Evolutionary conservation across 2,888 invertebrate species (phyloP).

Genomic region (Gymnoscelis rufifasciata): DNA sequence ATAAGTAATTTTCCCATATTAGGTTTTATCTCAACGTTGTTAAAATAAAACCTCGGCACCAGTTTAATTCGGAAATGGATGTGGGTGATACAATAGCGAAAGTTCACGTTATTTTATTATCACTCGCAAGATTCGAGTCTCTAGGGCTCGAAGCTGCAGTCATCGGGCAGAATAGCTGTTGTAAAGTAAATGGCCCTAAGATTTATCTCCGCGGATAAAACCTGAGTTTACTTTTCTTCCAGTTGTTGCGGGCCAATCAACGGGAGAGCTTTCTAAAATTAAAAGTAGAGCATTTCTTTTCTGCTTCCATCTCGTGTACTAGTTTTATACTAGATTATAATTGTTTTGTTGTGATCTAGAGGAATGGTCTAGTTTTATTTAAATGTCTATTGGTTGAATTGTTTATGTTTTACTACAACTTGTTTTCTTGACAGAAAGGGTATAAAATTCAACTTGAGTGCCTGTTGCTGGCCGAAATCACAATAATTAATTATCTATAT

Average conservation of each 20-base stretch:
- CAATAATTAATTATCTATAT: too few species aligned
- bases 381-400: too few species aligned
- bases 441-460: too few species aligned
- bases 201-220: slow-evolving; percentile 42
- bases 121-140: slow-evolving; percentile 12
- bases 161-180: slow-evolving; percentile 26
- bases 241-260: slow-evolving; percentile 48
- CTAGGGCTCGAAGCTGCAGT: slow-evolving; percentile 27
- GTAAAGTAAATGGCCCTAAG: slow-evolving; percentile 38
- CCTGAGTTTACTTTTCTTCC: slow-evolving; percentile 40
- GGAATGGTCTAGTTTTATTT: too few species aligned
- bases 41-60: slow-evolving; percentile 13
- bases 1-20: not conserved
- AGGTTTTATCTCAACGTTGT: slow-evolving; percentile 6
- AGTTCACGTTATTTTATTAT: slow-evolving; percentile 18
- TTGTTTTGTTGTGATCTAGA: too few species aligned
- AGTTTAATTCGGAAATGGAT: slow-evolving; percentile 18
- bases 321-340: slow-evolving; percentile 49
- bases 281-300: slow-evolving; percentile 52
- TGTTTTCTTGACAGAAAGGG: too few species aligned
- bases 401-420: too few species aligned
- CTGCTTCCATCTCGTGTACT: slow-evolving; percentile 40
- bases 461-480: too few species aligned
- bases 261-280: slow-evolving; percentile 61
- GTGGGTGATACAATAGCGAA: slow-evolving; percentile 15